Evolutionary conservation across 2,797 vertebrate genomes (phyloP), one percentile per base, ranked within the genome.

Genomic region (Danio choprae): DNA sequence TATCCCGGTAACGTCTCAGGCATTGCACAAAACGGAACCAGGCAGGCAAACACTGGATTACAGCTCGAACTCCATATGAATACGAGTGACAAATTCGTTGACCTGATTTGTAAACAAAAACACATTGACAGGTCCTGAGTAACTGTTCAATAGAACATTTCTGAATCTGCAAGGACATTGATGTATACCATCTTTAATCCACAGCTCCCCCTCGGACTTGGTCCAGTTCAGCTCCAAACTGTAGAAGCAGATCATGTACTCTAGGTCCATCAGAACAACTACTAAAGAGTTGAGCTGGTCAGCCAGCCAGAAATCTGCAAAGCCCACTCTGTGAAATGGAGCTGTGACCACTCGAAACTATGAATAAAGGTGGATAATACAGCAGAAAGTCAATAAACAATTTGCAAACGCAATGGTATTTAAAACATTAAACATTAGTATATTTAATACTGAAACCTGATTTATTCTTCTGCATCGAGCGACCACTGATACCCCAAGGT

Each of bases 161-260:
- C 38, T 13, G 15, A 38, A n/a, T 59, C 13, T 7, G 6, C 44
- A 63, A 41, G 11, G 29, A 51, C 58, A 50, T 6, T 22, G n/a
- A 53, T 76, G 18, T 7, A 72, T 55, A 94, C 92, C 87, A 53
- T 59, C 0, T 16, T 75, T 81, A 50, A 88, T 89, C 56, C 91
- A 74, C 58, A 96, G 95, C 20, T 94, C 92, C 0, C 89, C 67
- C 0, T 83, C 86, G 7, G 84, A 87, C 3, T 91, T 80, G 8
- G 87, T 87, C 98, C 98, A 99, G 89, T 95, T 87, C 81, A 99
- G 92, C 87, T 98, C 96, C 84, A 97, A 95, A 87, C 96, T 98
- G 92, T 99, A 99, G 92, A 98, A 99, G 87, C 97, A 99, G 92
- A 98, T 96, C 95, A 99, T 96, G 91, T 98, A 99, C 93, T 99